Evolutionary conservation across 2,888 invertebrate species (phyloP).

Genomic region (Vesta saturnalis): DNA sequence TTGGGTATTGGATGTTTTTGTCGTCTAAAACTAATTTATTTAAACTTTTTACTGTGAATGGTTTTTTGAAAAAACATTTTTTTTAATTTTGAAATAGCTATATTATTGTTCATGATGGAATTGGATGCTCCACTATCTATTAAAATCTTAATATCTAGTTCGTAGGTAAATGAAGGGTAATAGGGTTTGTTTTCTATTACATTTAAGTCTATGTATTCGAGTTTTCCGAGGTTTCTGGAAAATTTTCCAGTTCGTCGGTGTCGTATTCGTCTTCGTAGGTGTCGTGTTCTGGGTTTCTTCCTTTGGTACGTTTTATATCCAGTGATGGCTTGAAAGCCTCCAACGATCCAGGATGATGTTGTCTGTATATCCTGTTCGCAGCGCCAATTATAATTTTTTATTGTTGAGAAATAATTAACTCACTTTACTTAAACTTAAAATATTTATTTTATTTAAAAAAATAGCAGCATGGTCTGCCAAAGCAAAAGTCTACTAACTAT

Average conservation of each 20-base stretch:
- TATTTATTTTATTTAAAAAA: too few relatives aligned
- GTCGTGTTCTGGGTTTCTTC: background rate
- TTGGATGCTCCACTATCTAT: background rate
- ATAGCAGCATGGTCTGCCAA: too few relatives aligned
- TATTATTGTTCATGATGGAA: background rate
- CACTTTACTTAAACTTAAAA: too few relatives aligned
- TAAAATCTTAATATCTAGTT: background rate
- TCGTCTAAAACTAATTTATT: background rate
- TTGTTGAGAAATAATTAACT: too few relatives aligned
- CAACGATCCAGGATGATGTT: slow-evolving; percentile 15
- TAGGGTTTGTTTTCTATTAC: background rate
- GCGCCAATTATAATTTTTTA: too few relatives aligned
- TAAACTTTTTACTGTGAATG: background rate
- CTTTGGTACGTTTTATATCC: background rate
- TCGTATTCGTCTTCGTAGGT: background rate
- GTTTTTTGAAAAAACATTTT: background rate
- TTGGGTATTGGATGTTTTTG: background rate
- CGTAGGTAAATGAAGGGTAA: background rate
- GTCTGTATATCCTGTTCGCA: too few relatives aligned
- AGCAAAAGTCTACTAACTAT: too few relatives aligned
- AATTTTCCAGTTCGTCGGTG: slow-evolving; percentile 14
- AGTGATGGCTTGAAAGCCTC: slow-evolving; percentile 14
- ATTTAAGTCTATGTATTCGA: background rate
- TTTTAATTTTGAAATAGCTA: background rate
- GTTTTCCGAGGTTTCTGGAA: slow-evolving; percentile 28